Evolutionary conservation across 2,888 invertebrate genomes (phyloP).

Genomic region (Drosophila vallismaia): DNA sequence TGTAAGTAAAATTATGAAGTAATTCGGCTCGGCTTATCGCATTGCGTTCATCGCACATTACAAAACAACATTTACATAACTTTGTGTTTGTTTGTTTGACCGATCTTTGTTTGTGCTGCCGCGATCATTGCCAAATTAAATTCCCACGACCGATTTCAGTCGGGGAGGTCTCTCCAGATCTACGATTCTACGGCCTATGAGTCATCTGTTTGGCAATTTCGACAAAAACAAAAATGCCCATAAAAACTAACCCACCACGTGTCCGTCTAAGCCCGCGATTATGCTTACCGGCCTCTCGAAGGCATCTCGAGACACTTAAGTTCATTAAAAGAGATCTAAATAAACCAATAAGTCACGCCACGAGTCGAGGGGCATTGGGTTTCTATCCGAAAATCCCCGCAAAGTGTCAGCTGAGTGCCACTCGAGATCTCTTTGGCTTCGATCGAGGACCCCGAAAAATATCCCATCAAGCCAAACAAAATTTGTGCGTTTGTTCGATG

Average conservation of each 20-base stretch:
- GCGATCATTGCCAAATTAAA: conserved; percentile 68
- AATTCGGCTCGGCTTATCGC: conserved; percentile 71
- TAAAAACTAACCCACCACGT: conserved; percentile 26
- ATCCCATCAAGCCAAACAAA: conserved; percentile 32
- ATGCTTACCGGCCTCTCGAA: conserved; percentile 51
- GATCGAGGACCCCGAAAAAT: conserved; percentile 37
- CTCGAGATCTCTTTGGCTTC: conserved; percentile 56
- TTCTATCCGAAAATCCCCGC: conserved; percentile 69
- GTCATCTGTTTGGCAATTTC: conserved; percentile 26
- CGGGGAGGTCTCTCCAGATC: conserved; percentile 28
- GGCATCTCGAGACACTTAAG: conserved; percentile 71
- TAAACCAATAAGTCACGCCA: conserved; percentile 78
- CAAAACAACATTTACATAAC: conserved; percentile 79
- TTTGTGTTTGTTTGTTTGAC: conserved; percentile 58
- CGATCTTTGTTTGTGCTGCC: conserved; percentile 33
- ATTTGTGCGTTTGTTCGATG: conserved; percentile 45
- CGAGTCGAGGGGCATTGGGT: conserved; percentile 71
- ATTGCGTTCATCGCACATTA: conserved; percentile 79
- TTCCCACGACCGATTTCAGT: conserved; percentile 58
- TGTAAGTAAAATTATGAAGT: conserved; percentile 75
- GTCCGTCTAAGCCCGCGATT: conserved; percentile 53
- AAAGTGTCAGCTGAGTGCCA: conserved; percentile 78
- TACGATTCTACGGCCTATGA: conserved; percentile 22
- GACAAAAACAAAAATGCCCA: conserved; percentile 14
- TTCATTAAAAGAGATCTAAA: conserved; percentile 79